Conservation (phyloP, 2,888 invertebrate genomes). For the Eudemis profundana region DNA sequence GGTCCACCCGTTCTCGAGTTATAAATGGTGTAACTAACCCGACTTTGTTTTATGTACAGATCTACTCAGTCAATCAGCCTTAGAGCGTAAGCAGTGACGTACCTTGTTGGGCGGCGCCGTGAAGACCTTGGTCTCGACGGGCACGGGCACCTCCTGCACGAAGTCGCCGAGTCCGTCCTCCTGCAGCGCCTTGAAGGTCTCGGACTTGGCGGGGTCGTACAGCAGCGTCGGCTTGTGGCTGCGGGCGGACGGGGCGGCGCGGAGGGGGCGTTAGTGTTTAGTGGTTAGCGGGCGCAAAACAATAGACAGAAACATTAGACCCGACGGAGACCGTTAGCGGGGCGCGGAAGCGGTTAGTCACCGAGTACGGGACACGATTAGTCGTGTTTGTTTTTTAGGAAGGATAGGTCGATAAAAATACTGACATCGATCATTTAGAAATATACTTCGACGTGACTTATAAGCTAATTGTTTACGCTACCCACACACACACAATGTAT, state of each 20-base stretch:
- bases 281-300: conserved; percentile 83
- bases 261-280: conserved; percentile 78
- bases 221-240: conserved; percentile 89
- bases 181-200: conserved; percentile 94
- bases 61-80: too few relatives aligned
- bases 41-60: too few relatives aligned
- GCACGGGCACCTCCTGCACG: conserved; percentile 88
- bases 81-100: too few relatives aligned
- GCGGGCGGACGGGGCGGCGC: conserved; percentile 52
- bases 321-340: conserved; percentile 59
- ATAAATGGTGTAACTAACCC: too few relatives aligned
- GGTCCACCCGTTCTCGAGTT: too few relatives aligned
- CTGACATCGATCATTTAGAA: conserved; percentile 86
- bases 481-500: conserved; percentile 60
- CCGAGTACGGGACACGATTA: conserved; percentile 57
- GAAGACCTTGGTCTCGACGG: conserved; percentile 91
- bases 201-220: conserved; percentile 95
- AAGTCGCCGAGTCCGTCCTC: conserved; percentile 89
- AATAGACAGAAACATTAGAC: conserved; percentile 73
- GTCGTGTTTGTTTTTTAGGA: conserved; percentile 88
- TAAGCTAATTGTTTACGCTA: conserved; percentile 40
- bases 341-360: conserved; percentile 73
- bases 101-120: conserved; percentile 88
- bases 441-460: conserved; percentile 50
- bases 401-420: conserved; percentile 94